Percentiles rank a stretch among this genome's conserved stretches.
Conservation (phyloP, 2,797 vertebrate genomes). For the Megaceryle alcyon region DNA sequence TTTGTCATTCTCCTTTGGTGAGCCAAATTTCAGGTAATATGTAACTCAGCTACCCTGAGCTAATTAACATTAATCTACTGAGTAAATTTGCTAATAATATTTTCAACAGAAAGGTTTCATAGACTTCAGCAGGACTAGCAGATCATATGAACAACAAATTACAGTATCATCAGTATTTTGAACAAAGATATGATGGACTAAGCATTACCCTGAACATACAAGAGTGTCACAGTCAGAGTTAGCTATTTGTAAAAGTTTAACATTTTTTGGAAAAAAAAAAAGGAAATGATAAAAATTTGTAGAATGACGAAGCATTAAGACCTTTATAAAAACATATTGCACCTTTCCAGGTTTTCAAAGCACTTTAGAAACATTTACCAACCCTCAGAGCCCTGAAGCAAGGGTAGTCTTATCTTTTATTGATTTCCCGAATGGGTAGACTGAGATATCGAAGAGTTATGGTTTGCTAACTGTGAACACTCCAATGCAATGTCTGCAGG, state of each 20-base stretch:
- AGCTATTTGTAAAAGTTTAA: background rate
- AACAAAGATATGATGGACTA: background rate
- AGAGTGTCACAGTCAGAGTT: background rate
- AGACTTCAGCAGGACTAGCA: background rate
- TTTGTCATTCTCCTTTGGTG: background rate
- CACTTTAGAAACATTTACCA: background rate
- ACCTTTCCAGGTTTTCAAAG: slow-evolving; percentile 18
- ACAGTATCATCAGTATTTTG: background rate
- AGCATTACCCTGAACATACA: background rate
- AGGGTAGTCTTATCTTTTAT: slow-evolving; percentile 12
- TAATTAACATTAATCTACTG: background rate
- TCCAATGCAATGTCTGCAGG: background rate
- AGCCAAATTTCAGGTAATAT: background rate
- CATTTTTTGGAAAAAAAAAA: background rate
- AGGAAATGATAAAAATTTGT: too few species aligned
- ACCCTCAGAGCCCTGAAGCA: background rate
- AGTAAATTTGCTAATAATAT: background rate
- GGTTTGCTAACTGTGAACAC: background rate
- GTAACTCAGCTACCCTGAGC: background rate
- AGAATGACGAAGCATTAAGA: background rate
- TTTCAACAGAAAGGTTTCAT: background rate
- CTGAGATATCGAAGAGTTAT: background rate
- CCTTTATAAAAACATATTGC: background rate
- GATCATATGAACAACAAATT: background rate
- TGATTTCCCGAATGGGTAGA: background rate